Evolutionary conservation across 2,888 invertebrate genomes (phyloP).

Genomic region (Archaeoteleia sp.): DNA sequence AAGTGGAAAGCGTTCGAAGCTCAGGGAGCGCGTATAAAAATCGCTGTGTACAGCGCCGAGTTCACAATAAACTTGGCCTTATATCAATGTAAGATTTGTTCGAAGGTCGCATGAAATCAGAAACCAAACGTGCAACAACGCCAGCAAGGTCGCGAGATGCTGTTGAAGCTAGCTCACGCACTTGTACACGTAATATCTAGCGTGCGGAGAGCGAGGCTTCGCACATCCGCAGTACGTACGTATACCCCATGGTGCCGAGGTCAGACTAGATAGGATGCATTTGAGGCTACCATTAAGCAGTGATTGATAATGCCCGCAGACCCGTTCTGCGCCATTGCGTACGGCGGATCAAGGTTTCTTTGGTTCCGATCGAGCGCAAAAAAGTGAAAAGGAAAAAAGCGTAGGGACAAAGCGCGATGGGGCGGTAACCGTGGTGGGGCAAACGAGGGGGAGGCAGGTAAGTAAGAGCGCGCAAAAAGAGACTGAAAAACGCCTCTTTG

Average conservation of each 20-base stretch:
- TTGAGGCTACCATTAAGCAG: slow-evolving; percentile 66
- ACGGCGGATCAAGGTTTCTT: slow-evolving; percentile 62
- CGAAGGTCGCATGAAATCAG: slow-evolving; percentile 35
- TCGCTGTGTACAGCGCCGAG: no score
- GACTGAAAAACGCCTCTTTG: slow-evolving; percentile 26
- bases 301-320: slow-evolving; percentile 69
- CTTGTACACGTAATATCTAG: slow-evolving; percentile 42
- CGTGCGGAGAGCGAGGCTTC: slow-evolving; percentile 20
- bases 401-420: slow-evolving; percentile 22
- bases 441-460: slow-evolving; percentile 9
- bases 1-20: no score
- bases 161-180: slow-evolving; percentile 32
- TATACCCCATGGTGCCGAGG: slow-evolving; percentile 42
- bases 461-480: slow-evolving; percentile 58
- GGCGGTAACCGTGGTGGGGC: slow-evolving; percentile 21
- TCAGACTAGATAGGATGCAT: slow-evolving; percentile 61
- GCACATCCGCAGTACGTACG: background rate
- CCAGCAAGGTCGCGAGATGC: slow-evolving; percentile 36
- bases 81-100: no score
- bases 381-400: slow-evolving; percentile 53
- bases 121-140: slow-evolving; percentile 29
- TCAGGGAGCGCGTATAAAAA: no score
- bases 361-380: slow-evolving; percentile 59
- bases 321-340: slow-evolving; percentile 66
- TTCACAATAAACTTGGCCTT: no score